A percentile compares a stretch with the other conserved stretches of the same genome.
These are phyloP conservation scores for Echeneis naucrates DNA, from an alignment of 2,797 vertebrate species.

Conservation along the genomic window DNA sequence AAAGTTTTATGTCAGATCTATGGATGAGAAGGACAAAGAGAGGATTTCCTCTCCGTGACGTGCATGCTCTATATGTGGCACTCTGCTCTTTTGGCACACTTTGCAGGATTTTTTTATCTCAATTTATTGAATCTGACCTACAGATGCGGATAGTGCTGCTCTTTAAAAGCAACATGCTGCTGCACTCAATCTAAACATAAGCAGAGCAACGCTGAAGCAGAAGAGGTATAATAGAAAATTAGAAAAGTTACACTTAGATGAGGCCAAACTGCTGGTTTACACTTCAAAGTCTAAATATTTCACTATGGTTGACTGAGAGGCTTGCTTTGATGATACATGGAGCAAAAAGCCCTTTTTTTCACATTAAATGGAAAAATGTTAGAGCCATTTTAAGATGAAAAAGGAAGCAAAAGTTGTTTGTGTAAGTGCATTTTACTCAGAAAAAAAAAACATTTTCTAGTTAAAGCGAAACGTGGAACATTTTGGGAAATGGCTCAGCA, in stretches of 20 bases:
- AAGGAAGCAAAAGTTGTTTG: neutral
- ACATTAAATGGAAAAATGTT: neutral
- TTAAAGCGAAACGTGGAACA: neutral
- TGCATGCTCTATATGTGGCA: slow-evolving; percentile 48
- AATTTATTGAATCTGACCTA: slow-evolving; percentile 25
- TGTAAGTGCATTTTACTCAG: neutral
- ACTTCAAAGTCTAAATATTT: neutral
- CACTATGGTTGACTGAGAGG: neutral
- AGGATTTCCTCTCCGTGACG: slow-evolving; percentile 66
- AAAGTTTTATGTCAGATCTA: slow-evolving; percentile 13
- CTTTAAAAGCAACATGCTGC: slow-evolving; percentile 15
- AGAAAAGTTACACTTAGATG: slow-evolving; percentile 28
- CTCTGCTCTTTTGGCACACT: slow-evolving; percentile 66
- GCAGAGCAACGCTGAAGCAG: slow-evolving; percentile 37
- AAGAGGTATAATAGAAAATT: slow-evolving; percentile 41
- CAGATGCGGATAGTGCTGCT: slow-evolving; percentile 4
- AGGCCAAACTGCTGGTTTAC: slow-evolving; percentile 17
- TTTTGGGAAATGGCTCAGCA: neutral
- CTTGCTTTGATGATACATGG: neutral
- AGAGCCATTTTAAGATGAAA: neutral
- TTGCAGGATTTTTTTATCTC: slow-evolving; percentile 36
- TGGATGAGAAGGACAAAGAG: slow-evolving; percentile 54
- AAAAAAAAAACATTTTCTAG: neutral
- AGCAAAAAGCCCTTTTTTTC: neutral
- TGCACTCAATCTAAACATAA: slow-evolving; percentile 19